These are phyloP conservation scores for Pimephales promelas DNA, from an alignment of 2,113 vertebrate species.

Conservation along the genomic window DNA sequence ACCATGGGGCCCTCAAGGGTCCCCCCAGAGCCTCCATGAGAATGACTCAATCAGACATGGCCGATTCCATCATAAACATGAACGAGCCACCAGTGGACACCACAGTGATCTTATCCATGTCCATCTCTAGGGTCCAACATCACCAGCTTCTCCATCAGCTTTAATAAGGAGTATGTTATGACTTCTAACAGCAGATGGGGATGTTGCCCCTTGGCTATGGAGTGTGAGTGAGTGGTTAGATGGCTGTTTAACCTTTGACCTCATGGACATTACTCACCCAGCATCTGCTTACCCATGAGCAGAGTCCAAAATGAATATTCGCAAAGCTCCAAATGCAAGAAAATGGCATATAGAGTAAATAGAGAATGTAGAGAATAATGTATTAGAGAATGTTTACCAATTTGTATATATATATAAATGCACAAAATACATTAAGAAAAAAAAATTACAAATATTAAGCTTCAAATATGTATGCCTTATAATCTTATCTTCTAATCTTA, in stretches of 20 bases:
- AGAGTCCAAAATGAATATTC: background rate
- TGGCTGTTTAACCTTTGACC: conserved; percentile 58
- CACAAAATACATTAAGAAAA: too few species aligned
- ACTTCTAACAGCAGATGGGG: conserved; percentile 62
- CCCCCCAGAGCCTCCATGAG: background rate
- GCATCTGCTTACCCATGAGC: conserved; percentile 25
- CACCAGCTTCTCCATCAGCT: conserved; percentile 9
- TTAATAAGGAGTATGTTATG: conserved; percentile 35
- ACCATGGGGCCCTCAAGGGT: conserved; percentile 24
- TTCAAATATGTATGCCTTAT: background rate
- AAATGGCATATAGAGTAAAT: background rate
- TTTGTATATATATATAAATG: too few species aligned
- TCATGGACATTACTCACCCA: conserved; percentile 57
- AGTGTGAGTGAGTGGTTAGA: conserved; percentile 35
- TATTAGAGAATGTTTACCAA: too few species aligned
- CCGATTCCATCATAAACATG: conserved; percentile 64
- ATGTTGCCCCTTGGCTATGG: conserved; percentile 54
- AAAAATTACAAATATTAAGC: too few species aligned
- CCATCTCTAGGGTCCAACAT: conserved; percentile 57
- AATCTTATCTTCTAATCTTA: too few species aligned
- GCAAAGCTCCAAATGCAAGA: background rate
- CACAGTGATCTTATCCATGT: conserved; percentile 70
- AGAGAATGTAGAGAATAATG: too few species aligned
- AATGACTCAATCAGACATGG: conserved; percentile 57
- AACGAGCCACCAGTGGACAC: conserved; percentile 65